phyloP scores from a whole-genome alignment of 2,113 vertebrate species.

The Callospermophilus lateralis region DNA sequence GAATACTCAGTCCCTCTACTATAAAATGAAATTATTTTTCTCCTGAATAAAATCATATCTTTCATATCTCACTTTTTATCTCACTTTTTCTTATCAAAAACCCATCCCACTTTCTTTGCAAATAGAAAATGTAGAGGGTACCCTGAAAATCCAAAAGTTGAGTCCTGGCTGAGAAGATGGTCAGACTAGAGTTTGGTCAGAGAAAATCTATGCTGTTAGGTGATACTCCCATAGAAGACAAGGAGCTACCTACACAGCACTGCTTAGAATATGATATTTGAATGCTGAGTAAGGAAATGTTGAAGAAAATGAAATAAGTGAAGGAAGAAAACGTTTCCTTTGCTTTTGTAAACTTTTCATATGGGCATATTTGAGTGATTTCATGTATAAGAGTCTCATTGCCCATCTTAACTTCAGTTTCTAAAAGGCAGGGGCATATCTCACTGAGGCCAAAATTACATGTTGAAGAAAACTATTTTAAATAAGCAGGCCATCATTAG shows the following conservation, averaged over 20 bases:
- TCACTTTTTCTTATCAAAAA: neutral
- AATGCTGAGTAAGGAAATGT: neutral
- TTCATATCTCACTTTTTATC: no score
- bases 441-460: neutral
- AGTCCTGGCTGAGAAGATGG: neutral
- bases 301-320: neutral
- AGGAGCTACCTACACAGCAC: neutral
- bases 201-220: neutral
- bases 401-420: neutral
- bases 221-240: neutral
- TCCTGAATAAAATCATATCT: no score
- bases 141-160: neutral
- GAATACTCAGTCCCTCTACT: no score
- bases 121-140: neutral
- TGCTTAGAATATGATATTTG: neutral
- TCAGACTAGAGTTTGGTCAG: neutral
- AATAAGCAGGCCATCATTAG: neutral
- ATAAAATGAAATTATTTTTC: no score
- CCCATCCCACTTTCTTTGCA: no score
- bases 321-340: neutral
- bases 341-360: neutral
- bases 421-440: neutral
- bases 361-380: neutral
- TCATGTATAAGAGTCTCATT: neutral
- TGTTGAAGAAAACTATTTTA: neutral